Conservation (phyloP, 2,113 vertebrate species). For the Chloebia gouldiae region DNA sequence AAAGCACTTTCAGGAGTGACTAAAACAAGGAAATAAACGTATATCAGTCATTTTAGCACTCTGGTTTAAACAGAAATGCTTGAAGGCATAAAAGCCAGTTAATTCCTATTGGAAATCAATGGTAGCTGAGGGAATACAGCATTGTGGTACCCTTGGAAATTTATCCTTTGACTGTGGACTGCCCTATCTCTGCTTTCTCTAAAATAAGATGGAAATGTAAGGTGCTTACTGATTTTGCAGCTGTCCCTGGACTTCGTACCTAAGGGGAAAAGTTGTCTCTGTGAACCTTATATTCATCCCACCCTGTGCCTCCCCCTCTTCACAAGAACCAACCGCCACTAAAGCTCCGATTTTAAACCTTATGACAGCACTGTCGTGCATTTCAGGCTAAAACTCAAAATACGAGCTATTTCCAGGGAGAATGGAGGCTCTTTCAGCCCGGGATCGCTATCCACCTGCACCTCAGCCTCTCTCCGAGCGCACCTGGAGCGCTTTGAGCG, state of each 20-base stretch:
- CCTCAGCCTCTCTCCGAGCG: background rate
- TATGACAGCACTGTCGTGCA: fast-evolving
- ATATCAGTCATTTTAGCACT: background rate
- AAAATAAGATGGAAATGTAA: background rate
- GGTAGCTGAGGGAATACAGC: background rate
- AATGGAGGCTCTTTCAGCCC: background rate
- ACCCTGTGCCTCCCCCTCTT: background rate
- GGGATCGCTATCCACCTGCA: background rate
- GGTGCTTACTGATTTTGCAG: background rate
- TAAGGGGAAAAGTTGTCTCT: background rate
- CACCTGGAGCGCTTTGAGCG: background rate
- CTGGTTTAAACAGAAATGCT: background rate
- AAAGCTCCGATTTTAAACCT: background rate
- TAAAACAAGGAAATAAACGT: background rate
- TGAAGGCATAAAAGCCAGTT: background rate
- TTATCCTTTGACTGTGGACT: background rate
- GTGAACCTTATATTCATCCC: background rate
- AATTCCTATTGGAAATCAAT: conserved; percentile 32
- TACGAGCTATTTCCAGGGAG: background rate
- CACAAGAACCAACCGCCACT: background rate
- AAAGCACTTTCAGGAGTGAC: background rate
- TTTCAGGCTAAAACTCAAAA: background rate
- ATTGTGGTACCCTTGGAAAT: background rate
- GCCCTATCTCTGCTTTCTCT: background rate
- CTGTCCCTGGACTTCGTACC: background rate